Percentiles rank a stretch among this genome's conserved stretches.
Conservation (phyloP, 2,888 invertebrate genomes). For the Beris chalybata region DNA sequence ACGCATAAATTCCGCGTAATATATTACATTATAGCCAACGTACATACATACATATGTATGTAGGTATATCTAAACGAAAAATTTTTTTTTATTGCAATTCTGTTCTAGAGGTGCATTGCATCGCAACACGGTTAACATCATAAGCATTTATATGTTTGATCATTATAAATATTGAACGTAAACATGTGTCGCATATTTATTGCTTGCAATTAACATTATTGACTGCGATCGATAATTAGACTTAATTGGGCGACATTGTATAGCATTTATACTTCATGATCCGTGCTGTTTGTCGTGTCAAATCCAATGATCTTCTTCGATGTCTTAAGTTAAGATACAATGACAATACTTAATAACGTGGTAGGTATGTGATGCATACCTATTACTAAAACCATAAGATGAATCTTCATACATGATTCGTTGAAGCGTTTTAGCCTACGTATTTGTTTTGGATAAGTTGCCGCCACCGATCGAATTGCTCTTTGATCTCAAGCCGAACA, state of each 20-base stretch:
- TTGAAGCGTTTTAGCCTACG: too few species aligned
- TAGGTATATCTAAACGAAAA: background rate
- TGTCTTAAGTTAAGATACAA: too few species aligned
- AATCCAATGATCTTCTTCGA: too few species aligned
- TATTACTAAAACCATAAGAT: too few species aligned
- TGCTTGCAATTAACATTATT: conserved; percentile 16
- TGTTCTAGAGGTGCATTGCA: background rate
- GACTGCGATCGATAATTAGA: conserved; percentile 21
- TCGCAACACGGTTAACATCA: background rate
- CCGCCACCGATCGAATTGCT: conserved; percentile 18
- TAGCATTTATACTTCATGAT: background rate
- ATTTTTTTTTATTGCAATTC: background rate
- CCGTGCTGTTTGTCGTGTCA: too few species aligned
- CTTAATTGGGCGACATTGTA: conserved; percentile 24
- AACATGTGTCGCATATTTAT: background rate
- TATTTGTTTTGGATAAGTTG: too few species aligned
- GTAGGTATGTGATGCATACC: too few species aligned
- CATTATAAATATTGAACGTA: conserved; percentile 9
- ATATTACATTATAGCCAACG: conserved; percentile 1
- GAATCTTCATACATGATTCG: too few species aligned
- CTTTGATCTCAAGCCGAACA: conserved; percentile 32
- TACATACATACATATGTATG: background rate
- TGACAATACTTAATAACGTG: too few species aligned
- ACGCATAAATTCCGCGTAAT: conserved; percentile 7
- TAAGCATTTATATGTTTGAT: too few species aligned